Evolutionary conservation across 2,797 vertebrate genomes (phyloP), one percentile per base, ranked within the genome.

Genomic region (Neosilurus hyrtlii): DNA sequence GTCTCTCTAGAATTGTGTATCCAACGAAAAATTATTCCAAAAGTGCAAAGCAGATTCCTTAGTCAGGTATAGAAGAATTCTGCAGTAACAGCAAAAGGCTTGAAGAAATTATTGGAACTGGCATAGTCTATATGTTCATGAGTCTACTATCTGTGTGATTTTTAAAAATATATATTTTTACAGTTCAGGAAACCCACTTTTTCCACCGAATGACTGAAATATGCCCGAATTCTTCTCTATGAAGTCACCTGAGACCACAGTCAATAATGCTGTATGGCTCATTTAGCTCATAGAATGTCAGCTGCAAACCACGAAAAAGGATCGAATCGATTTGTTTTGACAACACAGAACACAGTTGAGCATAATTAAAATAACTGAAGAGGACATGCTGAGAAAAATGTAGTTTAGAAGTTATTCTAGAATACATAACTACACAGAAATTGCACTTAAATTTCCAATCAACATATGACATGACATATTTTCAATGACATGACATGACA

Each of bases 251-350:
- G 22, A 76, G 74, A 62, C 20, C n/a, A 35, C 7, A 15, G 12
- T n/a, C 20, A 43, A 22, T 76, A 61, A 15, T 6, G n/a, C 24
- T 35, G 10, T 56, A 59, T 24, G 57, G 37, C 62, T 62, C 15
- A 24, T 63, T 62, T 63, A 10, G 22, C 63, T 24, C 14, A 24
- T 26, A 49, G 14, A 24, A 59, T 8, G 30, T 43, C 12, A 6
- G 30, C 54, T 75, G 51, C 26, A 35, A 35, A n/a, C n/a, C 49
- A 26, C 75, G 24, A 43, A 82, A 82, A 30, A 14, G 15, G 30
- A 15, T 67, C 51, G 52, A 22, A 26, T 37, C 57, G 18, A 57
- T 82, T 82, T 65, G 11, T 18, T 82, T 56, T 82, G 18, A 82
- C 43, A 63, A 65, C 30, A 74, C n/a, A 56, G 51, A 43, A 20